Conservation (phyloP, 2,113 vertebrate species). For the Pseudorectes ferrugineus region DNA sequence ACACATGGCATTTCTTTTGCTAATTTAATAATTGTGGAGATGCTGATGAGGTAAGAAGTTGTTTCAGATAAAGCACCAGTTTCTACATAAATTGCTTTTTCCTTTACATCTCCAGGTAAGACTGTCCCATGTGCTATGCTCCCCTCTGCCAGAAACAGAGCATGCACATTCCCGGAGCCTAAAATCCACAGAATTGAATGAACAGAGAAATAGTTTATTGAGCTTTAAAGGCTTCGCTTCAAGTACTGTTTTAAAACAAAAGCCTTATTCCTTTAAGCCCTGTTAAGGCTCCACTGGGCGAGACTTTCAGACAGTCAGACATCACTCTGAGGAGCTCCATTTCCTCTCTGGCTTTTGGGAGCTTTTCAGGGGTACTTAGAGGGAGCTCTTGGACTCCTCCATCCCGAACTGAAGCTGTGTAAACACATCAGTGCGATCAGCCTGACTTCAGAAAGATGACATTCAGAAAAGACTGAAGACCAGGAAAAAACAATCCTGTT, state of each 20-base stretch:
- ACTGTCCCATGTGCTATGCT: accelerated
- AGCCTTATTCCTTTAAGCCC: background rate
- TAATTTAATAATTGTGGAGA: background rate
- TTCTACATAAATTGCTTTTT: background rate
- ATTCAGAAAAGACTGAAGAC: background rate
- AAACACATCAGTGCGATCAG: background rate
- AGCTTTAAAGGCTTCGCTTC: background rate
- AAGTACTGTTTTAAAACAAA: background rate
- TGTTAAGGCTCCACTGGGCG: background rate
- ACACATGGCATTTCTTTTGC: background rate
- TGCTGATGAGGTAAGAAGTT: background rate
- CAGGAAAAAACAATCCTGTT: background rate
- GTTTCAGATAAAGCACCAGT: background rate
- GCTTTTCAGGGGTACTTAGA: background rate
- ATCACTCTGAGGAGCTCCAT: background rate
- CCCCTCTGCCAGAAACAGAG: background rate
- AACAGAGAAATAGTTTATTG: background rate
- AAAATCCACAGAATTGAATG: background rate
- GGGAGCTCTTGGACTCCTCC: slow-evolving; percentile 3
- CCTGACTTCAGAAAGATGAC: background rate
- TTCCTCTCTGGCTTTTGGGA: slow-evolving; percentile 36
- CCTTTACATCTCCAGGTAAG: background rate
- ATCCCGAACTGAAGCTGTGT: background rate
- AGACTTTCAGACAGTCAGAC: background rate
- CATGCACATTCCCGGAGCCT: accelerated